These are phyloP conservation scores for Phataginus tricuspis DNA, from an alignment of 2,797 vertebrate species.

Conservation along the genomic window DNA sequence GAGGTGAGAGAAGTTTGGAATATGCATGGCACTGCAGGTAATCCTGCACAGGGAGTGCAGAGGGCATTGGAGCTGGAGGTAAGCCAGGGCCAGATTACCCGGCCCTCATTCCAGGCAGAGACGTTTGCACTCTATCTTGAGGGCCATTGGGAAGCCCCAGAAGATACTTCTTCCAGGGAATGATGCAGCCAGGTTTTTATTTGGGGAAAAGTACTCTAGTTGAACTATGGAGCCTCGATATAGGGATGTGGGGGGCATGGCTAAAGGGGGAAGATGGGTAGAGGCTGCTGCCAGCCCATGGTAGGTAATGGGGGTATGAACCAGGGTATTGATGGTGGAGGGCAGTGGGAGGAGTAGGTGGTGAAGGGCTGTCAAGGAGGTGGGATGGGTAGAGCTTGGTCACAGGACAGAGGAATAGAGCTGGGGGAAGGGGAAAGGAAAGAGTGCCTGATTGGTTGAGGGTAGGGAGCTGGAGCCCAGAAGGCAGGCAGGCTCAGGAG, in stretches of 20 bases:
- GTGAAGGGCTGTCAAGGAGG: neutral
- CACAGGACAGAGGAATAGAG: neutral
- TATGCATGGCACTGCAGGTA: neutral
- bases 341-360: neutral
- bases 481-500: neutral
- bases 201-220: neutral
- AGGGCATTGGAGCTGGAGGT: neutral
- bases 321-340: neutral
- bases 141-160: neutral
- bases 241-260: neutral
- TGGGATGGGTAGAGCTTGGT: neutral
- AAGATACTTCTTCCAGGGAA: neutral
- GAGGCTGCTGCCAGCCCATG: neutral
- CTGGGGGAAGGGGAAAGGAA: neutral
- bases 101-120: neutral
- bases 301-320: neutral
- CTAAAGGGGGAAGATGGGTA: neutral
- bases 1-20: neutral
- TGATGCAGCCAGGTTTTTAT: neutral
- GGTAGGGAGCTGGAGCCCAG: neutral
- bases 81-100: neutral
- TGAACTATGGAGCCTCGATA: neutral
- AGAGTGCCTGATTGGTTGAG: neutral
- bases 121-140: neutral
- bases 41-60: neutral